Conservation (phyloP, 2,113 vertebrate genomes). For the Rhynchopsitta pachyrhyncha region DNA sequence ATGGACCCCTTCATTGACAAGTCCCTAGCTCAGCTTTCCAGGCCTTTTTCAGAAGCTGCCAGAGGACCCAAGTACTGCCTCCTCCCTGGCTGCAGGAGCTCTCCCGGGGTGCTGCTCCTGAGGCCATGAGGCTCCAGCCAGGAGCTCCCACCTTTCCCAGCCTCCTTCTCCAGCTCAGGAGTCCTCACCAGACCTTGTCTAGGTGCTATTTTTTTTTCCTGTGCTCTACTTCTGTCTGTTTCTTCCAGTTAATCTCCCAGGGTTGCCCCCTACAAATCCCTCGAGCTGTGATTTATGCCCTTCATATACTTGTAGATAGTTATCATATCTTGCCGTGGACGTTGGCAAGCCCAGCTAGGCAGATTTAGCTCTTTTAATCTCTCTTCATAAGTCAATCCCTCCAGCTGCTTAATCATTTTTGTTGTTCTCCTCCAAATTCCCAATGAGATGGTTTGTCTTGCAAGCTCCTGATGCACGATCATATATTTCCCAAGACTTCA, state of each 20-base stretch:
- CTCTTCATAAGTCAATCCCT: conserved; percentile 50
- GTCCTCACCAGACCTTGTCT: background rate
- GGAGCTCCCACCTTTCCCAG: background rate
- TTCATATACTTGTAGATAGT: conserved; percentile 9
- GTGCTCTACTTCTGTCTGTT: background rate
- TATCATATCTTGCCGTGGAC: background rate
- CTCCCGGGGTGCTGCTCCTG: background rate
- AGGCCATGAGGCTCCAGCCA: background rate
- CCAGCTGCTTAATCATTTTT: conserved; percentile 34
- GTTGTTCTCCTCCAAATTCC: conserved; percentile 48
- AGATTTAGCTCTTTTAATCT: conserved; percentile 57
- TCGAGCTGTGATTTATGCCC: conserved; percentile 4
- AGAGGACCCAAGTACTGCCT: background rate
- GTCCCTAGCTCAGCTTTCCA: background rate
- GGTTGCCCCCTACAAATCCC: background rate
- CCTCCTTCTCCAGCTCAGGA: background rate
- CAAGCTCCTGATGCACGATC: background rate
- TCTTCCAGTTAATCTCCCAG: background rate
- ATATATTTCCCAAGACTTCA: background rate
- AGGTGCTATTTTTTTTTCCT: background rate
- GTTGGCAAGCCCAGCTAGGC: background rate
- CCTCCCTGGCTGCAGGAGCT: background rate
- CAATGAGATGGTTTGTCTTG: conserved; percentile 9
- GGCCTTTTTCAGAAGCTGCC: background rate
- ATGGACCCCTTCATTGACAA: background rate